Conservation (phyloP, 2,797 vertebrate species). For the Lepilemur septentrionalis region DNA sequence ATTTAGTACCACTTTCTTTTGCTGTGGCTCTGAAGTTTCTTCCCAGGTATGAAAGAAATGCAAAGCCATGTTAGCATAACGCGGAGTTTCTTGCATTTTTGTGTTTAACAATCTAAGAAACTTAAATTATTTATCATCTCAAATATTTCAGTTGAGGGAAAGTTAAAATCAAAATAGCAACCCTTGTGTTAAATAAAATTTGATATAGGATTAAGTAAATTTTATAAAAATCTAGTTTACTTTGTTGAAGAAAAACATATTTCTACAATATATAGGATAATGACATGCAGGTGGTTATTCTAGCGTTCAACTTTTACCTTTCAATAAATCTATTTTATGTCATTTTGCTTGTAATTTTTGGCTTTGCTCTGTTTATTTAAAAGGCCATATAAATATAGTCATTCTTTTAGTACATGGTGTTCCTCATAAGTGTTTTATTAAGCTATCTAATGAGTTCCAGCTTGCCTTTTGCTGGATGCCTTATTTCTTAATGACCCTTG, state of each 20-base stretch:
- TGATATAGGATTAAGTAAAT: neutral
- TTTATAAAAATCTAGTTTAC: slow-evolving; percentile 12
- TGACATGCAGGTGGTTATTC: slow-evolving; percentile 30
- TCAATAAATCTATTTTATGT: slow-evolving; percentile 59
- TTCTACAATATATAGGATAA: neutral
- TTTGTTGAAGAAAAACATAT: neutral
- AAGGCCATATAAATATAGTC: slow-evolving; percentile 64
- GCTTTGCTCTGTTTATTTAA: slow-evolving; percentile 72
- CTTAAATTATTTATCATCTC: slow-evolving; percentile 12
- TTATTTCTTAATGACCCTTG: slow-evolving; percentile 89
- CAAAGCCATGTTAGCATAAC: neutral
- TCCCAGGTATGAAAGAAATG: slow-evolving; percentile 26
- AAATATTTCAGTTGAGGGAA: slow-evolving; percentile 40
- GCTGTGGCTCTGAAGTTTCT: neutral
- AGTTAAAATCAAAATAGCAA: slow-evolving; percentile 54
- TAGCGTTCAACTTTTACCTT: slow-evolving; percentile 66
- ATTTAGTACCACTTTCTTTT: slow-evolving; percentile 14
- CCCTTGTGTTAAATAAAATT: slow-evolving; percentile 39
- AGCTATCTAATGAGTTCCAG: slow-evolving; percentile 87
- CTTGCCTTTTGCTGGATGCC: slow-evolving; percentile 85
- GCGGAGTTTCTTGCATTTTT: neutral
- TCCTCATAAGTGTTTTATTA: slow-evolving; percentile 86
- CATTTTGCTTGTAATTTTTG: slow-evolving; percentile 61
- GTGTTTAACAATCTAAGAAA: neutral
- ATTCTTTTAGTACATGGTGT: slow-evolving; percentile 66